A percentile compares a stretch with the other conserved stretches of the same genome.
These are phyloP conservation scores for Xenopus tropicalis DNA, from an alignment of 2,113 vertebrate species.

Conservation along the genomic window DNA sequence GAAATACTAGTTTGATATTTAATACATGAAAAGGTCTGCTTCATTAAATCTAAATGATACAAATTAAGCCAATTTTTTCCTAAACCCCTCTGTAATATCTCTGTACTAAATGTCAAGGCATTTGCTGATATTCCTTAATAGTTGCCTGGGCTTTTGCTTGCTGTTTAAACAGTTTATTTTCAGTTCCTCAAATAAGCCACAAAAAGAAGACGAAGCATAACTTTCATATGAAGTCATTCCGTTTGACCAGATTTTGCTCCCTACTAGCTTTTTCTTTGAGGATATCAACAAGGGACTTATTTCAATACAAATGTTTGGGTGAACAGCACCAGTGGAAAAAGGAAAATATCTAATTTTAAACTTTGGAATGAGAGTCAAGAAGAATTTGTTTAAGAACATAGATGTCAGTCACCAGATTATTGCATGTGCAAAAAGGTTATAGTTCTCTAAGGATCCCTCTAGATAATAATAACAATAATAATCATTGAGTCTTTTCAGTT, in stretches of 20 bases:
- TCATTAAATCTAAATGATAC: too few relatives aligned
- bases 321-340: neutral
- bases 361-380: neutral
- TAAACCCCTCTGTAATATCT: neutral
- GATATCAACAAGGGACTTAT: slow-evolving; percentile 10
- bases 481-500: neutral
- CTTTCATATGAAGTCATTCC: slow-evolving; percentile 2
- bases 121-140: neutral
- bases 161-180: slow-evolving; percentile 8
- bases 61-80: neutral
- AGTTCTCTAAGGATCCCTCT: neutral
- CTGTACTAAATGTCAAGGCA: neutral
- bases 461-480: neutral
- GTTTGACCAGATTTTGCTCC: neutral
- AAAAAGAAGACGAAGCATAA: slow-evolving; percentile 6
- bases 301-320: slow-evolving; percentile 4
- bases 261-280: neutral
- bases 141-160: neutral
- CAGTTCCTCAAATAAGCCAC: slow-evolving; percentile 3
- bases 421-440: neutral
- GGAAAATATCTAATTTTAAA: slow-evolving; percentile 11
- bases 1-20: too few relatives aligned
- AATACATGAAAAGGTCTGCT: too few relatives aligned
- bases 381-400: slow-evolving; percentile 1
- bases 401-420: neutral